Evolutionary conservation across 2,113 vertebrate species (phyloP), one percentile per base, ranked within the genome.

Genomic region (Hippocampus mohnikei): DNA sequence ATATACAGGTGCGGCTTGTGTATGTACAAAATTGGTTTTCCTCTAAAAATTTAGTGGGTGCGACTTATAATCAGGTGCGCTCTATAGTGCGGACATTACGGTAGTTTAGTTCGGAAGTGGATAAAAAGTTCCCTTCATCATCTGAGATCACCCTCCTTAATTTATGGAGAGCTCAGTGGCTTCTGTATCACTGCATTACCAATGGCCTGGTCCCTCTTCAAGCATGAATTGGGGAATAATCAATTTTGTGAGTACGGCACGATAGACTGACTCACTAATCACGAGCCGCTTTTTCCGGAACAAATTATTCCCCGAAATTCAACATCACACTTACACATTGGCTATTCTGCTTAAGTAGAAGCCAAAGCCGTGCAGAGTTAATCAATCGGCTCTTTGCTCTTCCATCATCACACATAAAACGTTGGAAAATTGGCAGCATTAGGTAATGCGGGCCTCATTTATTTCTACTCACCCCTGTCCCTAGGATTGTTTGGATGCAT

Each of bases 401-500:
- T 50, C 10, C 50, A 53, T 41, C 10, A 20, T 23, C 53, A 61
- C 66, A 66, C 50, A 75, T 15, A 56, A 56, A 69, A 63, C 56
- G 71, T 73, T 55, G 69, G 21, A 79, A 69, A 44, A 50, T 18
- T 69, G 76, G 68, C 71, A 76, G 76, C 75, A 67, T 78, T 72
- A 69, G 67, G 29, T 77, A 63, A 75, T 56, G 56, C n/a, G 5
- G 61, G n/a, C 12, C 41, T 68, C 66, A 81, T 81, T 79, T 79
- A 65, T 70, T 79, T 72, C 53, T 56, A 56, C 66, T 76, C 21
- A 1, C 63, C 72, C 23, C 76, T 74, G 50, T 66, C 23, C 25
- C 70, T 72, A 73, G 67, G 71, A 80, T 65, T 66, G 71, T 77
- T 73, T 76, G 73, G 70, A 71, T 74, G 72, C 81, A 78, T 69